A percentile compares a stretch with the other conserved stretches of the same genome.
These are phyloP conservation scores for Archips crataeganus DNA, from an alignment of 2,888 invertebrate genomes.

Conservation along the genomic window DNA sequence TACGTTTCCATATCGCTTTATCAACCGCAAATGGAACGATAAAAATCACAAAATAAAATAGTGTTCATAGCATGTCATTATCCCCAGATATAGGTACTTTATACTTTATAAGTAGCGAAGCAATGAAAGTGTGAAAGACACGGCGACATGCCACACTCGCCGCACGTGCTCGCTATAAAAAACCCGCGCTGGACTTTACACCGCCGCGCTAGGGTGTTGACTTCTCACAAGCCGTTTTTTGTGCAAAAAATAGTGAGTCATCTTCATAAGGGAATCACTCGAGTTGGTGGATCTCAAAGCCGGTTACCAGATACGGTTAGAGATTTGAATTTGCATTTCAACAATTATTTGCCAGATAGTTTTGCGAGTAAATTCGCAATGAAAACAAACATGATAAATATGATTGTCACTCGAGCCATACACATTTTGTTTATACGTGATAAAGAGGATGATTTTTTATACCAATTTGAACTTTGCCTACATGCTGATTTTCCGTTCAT, in stretches of 20 bases:
- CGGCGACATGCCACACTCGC: constrained; percentile 15
- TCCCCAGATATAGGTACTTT: constrained; percentile 3
- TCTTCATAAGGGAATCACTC: constrained; percentile 17
- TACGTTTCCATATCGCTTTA: constrained; percentile 1
- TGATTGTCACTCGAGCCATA: neutral
- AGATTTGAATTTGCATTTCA: neutral
- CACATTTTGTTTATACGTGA: neutral
- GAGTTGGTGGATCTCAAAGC: neutral
- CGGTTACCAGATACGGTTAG: neutral
- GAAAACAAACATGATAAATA: neutral
- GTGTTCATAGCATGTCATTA: neutral
- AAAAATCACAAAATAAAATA: constrained; percentile 6
- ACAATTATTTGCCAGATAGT: neutral
- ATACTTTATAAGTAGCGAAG: constrained; percentile 20
- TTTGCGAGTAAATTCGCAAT: neutral
- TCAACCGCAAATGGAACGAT: neutral
- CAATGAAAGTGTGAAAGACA: constrained; percentile 36
- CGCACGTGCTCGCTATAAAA: constrained; percentile 29
- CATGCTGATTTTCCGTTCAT: too few species aligned
- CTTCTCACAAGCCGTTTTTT: constrained; percentile 35
- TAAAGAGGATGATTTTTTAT: neutral
- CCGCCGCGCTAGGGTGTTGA: constrained; percentile 31
- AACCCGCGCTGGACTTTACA: constrained; percentile 33
- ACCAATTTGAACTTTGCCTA: too few species aligned
- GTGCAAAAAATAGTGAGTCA: constrained; percentile 36